Evolutionary conservation across 2,113 vertebrate species (phyloP), one percentile per base, ranked within the genome.

Genomic region (Toxostoma redivivum): DNA sequence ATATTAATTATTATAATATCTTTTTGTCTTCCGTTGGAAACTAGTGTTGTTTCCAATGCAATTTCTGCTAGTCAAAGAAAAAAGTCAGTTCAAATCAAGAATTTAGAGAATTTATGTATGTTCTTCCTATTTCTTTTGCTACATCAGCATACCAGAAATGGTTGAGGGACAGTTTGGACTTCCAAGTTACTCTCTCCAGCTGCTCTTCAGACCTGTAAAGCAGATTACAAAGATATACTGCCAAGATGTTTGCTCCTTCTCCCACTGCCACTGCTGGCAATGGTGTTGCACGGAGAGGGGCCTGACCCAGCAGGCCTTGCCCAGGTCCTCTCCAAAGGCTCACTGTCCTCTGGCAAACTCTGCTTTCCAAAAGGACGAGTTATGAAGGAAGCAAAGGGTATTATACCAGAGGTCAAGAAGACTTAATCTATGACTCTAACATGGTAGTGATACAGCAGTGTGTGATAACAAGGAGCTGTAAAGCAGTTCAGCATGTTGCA

Each of bases 281-380:
- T 0, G 4, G 15, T 40, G 66, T 3, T 30, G 62, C 22, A 30
- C 0, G 0, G 27, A 81, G 69, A 54, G 25, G 12, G 15, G 27
- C 6, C 51, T 74, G 18, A 66, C 17, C 44, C 5, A 9, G 30
- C n/a, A 33, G 15, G 12, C 21, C 62, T 5, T 11, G 38, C 42
- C n/a, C 57, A 44, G 28, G 5, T 31, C 21, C 54, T 76, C 62
- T 23, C 2, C 11, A 28, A 67, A 56, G 72, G 48, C 54, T 81
- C 44, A 12, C 25, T 11, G 18, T 44, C 33, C 28, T 58, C 71
- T 4, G 6, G 47, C 35, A 80, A 76, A n/a, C 14, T 37, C 65
- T 71, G 47, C 47, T 50, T 86, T 80, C 53, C 58, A 47, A 37
- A 54, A 69, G 25, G 38, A 66, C 17, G n/a, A 64, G 28, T 31